Conservation (phyloP, 2,797 vertebrate genomes). For the Xenentodon cancila region DNA sequence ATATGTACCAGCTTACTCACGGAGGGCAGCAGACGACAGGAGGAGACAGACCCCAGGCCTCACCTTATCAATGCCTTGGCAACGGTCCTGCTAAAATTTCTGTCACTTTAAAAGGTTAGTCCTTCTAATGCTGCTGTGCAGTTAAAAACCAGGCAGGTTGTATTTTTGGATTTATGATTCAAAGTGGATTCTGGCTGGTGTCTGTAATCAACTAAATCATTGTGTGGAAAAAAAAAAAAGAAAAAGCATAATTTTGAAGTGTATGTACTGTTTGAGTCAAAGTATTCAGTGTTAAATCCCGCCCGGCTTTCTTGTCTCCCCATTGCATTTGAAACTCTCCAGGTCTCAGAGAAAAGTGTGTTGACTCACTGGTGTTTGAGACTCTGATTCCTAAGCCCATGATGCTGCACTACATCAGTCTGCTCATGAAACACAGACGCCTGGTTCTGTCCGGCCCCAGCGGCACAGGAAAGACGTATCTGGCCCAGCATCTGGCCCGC, state of each 20-base stretch:
- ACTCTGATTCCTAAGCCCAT: slow-evolving; percentile 96
- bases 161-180: no score
- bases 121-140: neutral
- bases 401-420: slow-evolving; percentile 96
- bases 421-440: slow-evolving; percentile 93
- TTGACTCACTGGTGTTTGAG: slow-evolving; percentile 96
- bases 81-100: slow-evolving; percentile 79
- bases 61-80: slow-evolving; percentile 83
- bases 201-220: neutral
- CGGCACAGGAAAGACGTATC: slow-evolving; percentile 94
- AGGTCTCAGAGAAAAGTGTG: slow-evolving; percentile 93
- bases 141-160: neutral
- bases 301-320: neutral
- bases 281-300: neutral
- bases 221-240: neutral
- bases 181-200: neutral
- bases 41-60: slow-evolving; percentile 83
- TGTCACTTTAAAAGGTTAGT: slow-evolving; percentile 88
- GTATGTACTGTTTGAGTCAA: neutral
- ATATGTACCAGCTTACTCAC: slow-evolving; percentile 89
- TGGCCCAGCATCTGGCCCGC: slow-evolving; percentile 91
- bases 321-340: neutral
- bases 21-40: slow-evolving; percentile 86
- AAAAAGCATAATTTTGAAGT: no score
- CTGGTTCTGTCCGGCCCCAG: slow-evolving; percentile 95